Evolutionary conservation across 2,888 invertebrate genomes (phyloP).

Genomic region (Pegoplata infirma): DNA sequence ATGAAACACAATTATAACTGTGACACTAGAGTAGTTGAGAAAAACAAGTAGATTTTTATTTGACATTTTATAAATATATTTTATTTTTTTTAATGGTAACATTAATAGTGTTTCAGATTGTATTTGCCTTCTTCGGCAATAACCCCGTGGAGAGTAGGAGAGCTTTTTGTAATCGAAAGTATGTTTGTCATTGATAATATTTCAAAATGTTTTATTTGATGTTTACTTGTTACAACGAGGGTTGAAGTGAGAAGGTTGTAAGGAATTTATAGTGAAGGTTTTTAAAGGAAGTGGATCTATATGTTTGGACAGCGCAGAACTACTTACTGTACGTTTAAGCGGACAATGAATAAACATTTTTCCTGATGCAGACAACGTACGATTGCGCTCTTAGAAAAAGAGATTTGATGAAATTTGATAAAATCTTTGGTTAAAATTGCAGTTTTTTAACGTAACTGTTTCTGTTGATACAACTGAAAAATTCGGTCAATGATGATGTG

Average conservation of each 20-base stretch:
- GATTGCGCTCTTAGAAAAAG: too few relatives aligned
- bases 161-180: slow-evolving; percentile 13
- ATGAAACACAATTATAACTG: slow-evolving; percentile 8
- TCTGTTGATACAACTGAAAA: too few relatives aligned
- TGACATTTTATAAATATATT: slow-evolving; percentile 42
- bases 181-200: slow-evolving; percentile 11
- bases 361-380: too few relatives aligned
- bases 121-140: background rate
- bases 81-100: slow-evolving; percentile 20
- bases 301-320: too few relatives aligned
- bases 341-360: too few relatives aligned
- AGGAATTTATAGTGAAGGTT: too few relatives aligned
- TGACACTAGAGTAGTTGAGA: background rate
- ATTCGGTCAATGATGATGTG: too few relatives aligned
- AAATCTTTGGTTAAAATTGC: too few relatives aligned
- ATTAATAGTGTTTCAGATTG: slow-evolving; percentile 5
- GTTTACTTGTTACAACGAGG: background rate
- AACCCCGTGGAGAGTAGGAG: slow-evolving; percentile 32
- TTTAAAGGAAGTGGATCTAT: too few relatives aligned
- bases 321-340: too few relatives aligned
- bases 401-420: too few relatives aligned
- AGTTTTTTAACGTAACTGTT: too few relatives aligned
- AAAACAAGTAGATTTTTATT: slow-evolving; percentile 42
- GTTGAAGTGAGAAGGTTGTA: background rate
- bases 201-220: slow-evolving; percentile 1